Evolutionary conservation across 1,140 invertebrate species (phyloP).

Genomic region (Zaprionus ornatus): DNA sequence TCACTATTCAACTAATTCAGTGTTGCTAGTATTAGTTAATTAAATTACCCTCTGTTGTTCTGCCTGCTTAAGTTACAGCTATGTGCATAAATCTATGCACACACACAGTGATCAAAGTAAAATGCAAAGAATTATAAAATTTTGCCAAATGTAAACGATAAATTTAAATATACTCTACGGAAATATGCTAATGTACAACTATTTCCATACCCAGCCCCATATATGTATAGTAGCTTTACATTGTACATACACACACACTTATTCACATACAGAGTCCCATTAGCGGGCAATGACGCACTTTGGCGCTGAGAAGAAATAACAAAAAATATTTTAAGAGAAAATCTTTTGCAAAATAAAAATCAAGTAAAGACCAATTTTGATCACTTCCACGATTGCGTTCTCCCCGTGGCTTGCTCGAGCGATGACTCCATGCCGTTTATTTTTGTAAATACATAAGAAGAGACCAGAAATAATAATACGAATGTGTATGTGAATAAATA

Average conservation of each 20-base stretch:
- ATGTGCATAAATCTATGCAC: not conserved
- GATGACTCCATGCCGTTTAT: constrained; percentile 42
- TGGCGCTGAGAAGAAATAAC: not conserved
- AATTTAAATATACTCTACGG: not conserved
- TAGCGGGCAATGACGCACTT: constrained; percentile 42
- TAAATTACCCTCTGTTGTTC: not conserved
- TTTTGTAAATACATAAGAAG: constrained; percentile 24
- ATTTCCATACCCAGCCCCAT: constrained; percentile 1
- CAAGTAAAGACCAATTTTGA: constrained; percentile 19
- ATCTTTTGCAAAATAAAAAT: constrained; percentile 17
- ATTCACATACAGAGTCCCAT: constrained; percentile 5
- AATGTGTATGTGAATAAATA: not conserved
- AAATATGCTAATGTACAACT: not conserved
- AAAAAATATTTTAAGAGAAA: constrained; percentile 9
- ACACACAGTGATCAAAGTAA: not conserved
- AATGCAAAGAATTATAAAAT: not conserved
- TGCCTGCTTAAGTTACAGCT: not conserved
- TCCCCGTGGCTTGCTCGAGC: constrained; percentile 1
- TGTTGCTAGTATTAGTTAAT: not conserved
- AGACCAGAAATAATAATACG: constrained; percentile 14
- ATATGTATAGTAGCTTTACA: not conserved
- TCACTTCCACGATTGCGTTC: not conserved
- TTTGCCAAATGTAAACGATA: not conserved
- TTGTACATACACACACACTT: not conserved
- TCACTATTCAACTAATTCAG: not conserved